Percentiles rank a stretch among this genome's conserved stretches.
Evolutionary conservation across 2,113 vertebrate species (phyloP).

Genomic region (Perccottus glenii): DNA sequence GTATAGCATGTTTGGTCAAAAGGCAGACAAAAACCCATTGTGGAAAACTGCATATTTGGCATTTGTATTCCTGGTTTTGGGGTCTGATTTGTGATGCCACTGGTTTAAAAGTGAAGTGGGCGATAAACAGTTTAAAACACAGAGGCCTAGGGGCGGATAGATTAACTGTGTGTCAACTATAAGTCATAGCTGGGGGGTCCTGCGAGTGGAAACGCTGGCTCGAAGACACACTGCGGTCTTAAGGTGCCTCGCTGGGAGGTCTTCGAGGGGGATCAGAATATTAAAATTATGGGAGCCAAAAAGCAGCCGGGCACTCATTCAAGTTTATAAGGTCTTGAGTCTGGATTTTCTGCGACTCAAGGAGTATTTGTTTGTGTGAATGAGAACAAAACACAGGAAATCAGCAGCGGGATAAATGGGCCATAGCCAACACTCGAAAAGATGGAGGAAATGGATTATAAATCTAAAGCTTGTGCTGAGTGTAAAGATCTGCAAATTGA

Average conservation of each 20-base stretch:
- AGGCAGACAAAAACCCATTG: conserved; percentile 11
- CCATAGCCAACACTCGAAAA: not conserved
- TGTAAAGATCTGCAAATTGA: too few relatives aligned
- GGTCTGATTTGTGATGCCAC: conserved; percentile 40
- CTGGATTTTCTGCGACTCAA: conserved; percentile 24
- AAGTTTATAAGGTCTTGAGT: not conserved
- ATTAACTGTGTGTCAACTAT: conserved; percentile 50
- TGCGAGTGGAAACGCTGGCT: conserved; percentile 6
- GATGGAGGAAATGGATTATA: conserved; percentile 2
- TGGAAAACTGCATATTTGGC: conserved; percentile 18
- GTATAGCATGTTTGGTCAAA: conserved; percentile 7
- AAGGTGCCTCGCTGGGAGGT: conserved; percentile 56
- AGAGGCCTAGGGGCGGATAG: conserved; percentile 33
- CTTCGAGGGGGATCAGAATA: conserved; percentile 27
- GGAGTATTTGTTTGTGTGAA: conserved; percentile 11
- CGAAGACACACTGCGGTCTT: conserved; percentile 9
- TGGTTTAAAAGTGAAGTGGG: conserved; percentile 23
- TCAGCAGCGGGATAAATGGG: conserved; percentile 13
- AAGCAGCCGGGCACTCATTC: conserved; percentile 10
- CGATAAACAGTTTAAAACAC: conserved; percentile 25
- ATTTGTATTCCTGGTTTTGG: conserved; percentile 18
- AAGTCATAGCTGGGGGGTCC: conserved; percentile 44
- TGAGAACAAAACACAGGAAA: conserved; percentile 35
- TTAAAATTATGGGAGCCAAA: conserved; percentile 33
- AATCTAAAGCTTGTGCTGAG: too few relatives aligned